phyloP scores from a whole-genome alignment of 2,113 vertebrate genomes.

The Prolemur simus region DNA sequence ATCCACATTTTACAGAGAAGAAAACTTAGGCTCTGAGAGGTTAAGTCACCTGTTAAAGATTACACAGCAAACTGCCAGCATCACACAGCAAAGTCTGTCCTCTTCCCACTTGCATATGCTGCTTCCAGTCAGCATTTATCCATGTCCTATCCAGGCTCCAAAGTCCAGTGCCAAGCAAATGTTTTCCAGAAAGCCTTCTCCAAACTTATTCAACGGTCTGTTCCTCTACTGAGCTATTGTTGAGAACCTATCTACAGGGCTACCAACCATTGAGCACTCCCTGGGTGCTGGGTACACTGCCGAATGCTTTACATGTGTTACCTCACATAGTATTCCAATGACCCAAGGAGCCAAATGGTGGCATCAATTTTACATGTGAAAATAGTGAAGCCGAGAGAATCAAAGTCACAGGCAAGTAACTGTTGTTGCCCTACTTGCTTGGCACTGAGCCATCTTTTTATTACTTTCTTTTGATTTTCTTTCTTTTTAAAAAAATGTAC shows the following conservation, averaged over 20 bases:
- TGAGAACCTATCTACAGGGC: background rate
- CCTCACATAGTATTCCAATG: background rate
- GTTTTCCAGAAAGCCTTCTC: background rate
- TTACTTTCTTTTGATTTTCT: background rate
- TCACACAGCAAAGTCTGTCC: background rate
- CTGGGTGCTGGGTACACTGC: background rate
- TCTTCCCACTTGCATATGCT: background rate
- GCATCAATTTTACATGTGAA: background rate
- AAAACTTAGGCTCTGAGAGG: background rate
- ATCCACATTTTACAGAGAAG: conserved; percentile 22
- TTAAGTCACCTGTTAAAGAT: conserved; percentile 9
- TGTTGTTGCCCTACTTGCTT: background rate
- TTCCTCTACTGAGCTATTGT: background rate
- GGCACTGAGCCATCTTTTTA: background rate
- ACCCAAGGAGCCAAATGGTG: background rate
- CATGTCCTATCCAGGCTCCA: background rate
- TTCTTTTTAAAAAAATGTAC: background rate
- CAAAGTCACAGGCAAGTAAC: conserved; percentile 41
- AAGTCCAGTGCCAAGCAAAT: conserved; percentile 21
- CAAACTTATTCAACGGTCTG: background rate
- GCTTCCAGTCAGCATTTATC: background rate
- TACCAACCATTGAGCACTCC: background rate
- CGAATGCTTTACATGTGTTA: background rate
- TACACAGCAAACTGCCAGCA: background rate
- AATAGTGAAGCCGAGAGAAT: background rate